A percentile compares a stretch with the other conserved stretches of the same genome.
These are phyloP conservation scores for Aphelinus atriplicis DNA, from an alignment of 1,140 invertebrate species.

Conservation along the genomic window DNA sequence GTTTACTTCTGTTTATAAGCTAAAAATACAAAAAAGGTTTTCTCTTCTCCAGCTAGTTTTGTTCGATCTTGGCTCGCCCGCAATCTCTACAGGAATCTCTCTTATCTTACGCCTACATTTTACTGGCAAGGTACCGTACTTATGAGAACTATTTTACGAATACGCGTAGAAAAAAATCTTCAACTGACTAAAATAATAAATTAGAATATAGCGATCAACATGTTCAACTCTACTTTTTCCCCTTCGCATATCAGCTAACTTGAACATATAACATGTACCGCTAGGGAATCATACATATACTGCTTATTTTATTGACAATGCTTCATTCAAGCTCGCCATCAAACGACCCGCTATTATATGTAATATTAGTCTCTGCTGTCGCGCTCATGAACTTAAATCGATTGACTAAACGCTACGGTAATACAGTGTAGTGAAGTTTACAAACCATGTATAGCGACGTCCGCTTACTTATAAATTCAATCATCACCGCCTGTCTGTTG, in stretches of 20 bases:
- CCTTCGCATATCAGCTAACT: conserved; percentile 4
- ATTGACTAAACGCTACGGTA: background rate
- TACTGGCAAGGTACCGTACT: conserved; percentile 54
- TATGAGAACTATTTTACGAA: conserved; percentile 28
- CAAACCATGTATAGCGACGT: background rate
- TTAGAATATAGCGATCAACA: conserved; percentile 41
- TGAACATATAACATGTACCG: background rate
- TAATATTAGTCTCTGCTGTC: background rate
- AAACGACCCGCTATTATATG: background rate
- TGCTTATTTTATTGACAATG: background rate
- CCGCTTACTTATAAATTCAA: too few species aligned
- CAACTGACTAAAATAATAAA: conserved; percentile 47
- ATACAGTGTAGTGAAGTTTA: conserved; percentile 2
- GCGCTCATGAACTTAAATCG: background rate
- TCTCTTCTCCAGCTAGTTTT: conserved; percentile 7
- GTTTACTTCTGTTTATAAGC: conserved; percentile 1
- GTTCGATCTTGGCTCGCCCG: conserved; percentile 32
- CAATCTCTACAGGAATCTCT: conserved; percentile 29
- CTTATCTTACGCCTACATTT: conserved; percentile 38
- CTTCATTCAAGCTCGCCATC: background rate
- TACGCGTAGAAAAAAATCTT: conserved; percentile 38
- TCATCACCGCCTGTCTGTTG: too few species aligned
- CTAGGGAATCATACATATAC: background rate
- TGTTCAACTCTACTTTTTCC: conserved; percentile 6
- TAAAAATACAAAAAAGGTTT: conserved; percentile 25